phyloP scores from a whole-genome alignment of 2,888 invertebrate species.

The Eupithecia centaureata region DNA sequence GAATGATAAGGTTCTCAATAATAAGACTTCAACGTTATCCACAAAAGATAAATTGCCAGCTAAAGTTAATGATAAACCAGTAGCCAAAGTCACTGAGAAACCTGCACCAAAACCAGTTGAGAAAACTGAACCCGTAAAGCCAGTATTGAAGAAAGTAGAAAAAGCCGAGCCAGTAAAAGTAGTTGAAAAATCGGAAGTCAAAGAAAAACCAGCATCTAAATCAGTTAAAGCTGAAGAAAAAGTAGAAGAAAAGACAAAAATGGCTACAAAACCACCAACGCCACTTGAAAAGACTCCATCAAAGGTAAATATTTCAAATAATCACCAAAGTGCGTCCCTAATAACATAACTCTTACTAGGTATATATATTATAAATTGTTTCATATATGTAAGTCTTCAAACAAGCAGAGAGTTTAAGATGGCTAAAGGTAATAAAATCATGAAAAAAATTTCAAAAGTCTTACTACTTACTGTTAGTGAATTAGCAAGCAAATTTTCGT shows the following conservation, averaged over 20 bases:
- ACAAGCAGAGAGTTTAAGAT: too few species aligned
- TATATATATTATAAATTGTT: too few species aligned
- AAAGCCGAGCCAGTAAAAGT: constrained; percentile 34
- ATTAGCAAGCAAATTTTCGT: background rate
- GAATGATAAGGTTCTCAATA: constrained; percentile 51
- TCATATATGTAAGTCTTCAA: too few species aligned
- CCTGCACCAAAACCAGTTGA: constrained; percentile 43
- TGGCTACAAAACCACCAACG: constrained; percentile 78
- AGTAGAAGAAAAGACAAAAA: constrained; percentile 65
- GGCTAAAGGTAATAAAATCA: too few species aligned
- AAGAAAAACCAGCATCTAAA: constrained; percentile 47
- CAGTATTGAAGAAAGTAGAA: constrained; percentile 37
- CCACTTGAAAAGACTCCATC: constrained; percentile 71
- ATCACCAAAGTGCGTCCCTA: too few species aligned
- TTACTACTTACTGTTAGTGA: background rate
- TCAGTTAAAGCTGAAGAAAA: constrained; percentile 57
- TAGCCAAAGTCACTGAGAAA: constrained; percentile 50
- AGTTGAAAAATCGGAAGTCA: constrained; percentile 41
- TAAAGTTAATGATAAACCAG: constrained; percentile 52
- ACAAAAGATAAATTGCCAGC: constrained; percentile 51
- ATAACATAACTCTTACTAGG: too few species aligned
- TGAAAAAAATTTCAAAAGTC: background rate
- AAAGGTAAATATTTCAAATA: constrained; percentile 66
- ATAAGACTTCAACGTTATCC: constrained; percentile 44
- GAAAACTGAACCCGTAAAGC: constrained; percentile 42